These are phyloP conservation scores for Hemaris fuciformis DNA, from an alignment of 2,888 invertebrate species.

Conservation along the genomic window DNA sequence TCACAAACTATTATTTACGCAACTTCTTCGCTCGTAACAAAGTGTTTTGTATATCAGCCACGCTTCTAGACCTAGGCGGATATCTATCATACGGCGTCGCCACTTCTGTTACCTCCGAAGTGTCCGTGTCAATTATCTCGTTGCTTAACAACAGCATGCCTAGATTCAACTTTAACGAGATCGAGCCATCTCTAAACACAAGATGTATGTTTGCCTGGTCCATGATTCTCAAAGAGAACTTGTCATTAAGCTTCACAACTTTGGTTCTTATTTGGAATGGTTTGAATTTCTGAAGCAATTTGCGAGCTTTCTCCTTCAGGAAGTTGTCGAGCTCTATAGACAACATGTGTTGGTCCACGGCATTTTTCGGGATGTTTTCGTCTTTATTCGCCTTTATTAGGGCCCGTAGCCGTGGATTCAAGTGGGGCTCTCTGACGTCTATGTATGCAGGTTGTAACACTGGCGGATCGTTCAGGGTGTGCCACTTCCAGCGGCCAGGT, in stretches of 20 bases:
- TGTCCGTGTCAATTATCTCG: constrained; percentile 56
- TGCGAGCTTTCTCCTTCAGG: constrained; percentile 38
- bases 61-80: constrained; percentile 32
- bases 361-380: neutral
- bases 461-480: constrained; percentile 56
- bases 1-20: no score
- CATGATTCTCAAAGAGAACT: constrained; percentile 50
- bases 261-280: constrained; percentile 52
- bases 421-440: constrained; percentile 26
- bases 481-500: constrained; percentile 56
- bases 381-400: constrained; percentile 6
- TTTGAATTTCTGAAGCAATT: constrained; percentile 40
- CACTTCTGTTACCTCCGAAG: constrained; percentile 36
- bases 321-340: constrained; percentile 48
- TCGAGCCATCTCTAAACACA: constrained; percentile 39
- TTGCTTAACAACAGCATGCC: constrained; percentile 63
- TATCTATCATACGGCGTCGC: constrained; percentile 39
- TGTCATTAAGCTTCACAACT: constrained; percentile 49
- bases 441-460: constrained; percentile 38
- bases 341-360: constrained; percentile 31
- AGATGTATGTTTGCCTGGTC: constrained; percentile 52
- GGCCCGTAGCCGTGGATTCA: constrained; percentile 16
- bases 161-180: constrained; percentile 44
- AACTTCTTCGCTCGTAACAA: constrained; percentile 24
- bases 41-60: constrained; percentile 32